Base-by-base conservation (phyloP, 2,888 invertebrate species). In the Ypsolopha sequella region DNA sequence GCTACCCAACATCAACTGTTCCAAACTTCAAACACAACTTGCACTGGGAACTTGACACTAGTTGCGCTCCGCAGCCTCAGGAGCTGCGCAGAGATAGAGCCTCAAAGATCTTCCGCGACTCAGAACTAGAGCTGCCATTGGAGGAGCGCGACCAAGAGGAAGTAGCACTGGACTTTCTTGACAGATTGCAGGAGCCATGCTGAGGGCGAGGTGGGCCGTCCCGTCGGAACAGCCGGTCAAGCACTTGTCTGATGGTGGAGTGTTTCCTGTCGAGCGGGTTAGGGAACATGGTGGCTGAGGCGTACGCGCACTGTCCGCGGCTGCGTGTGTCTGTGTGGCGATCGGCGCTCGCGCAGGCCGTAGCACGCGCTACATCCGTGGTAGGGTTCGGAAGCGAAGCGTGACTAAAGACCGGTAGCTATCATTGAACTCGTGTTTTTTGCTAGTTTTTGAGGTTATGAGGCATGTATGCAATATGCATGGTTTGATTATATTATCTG, bases 211-310 rank as follows among this genome's bases (percentile, higher is more conserved):
- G 24, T 2, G 2, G 24, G 24, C 24, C 4, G 24, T 86, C 84
- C 51, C 81, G 77, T 51, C 86, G 88, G 59, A 91, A 74, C 53
- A 91, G 70, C 53, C 88, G 86, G 63, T 91, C 91, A 60, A 91
- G 71, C 60, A 91, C 88, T 71, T 91, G 91, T 54, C 91, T 87
- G 62, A 91, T 91, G 45, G 90, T 90, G 54, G 90, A 91, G 73
- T 91, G 91, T 66, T 91, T 91, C 67, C 91, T 87, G 61, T 91
- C 90, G 70, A 91, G 90, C 59, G 91, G 91, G 68, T 91, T 91
- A 24, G 91, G 91, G 73, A 89, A 91, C 91, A 91, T 91, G 59
- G 68, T 76, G 24, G 24, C 24, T 44, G 45, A 49, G 41, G 53
- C 43, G 41, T 41, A 13, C 34, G 49, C 24, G 41, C 34, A 9